These are phyloP conservation scores for Cotesia typhae DNA, from an alignment of 1,140 invertebrate genomes.

Conservation along the genomic window DNA sequence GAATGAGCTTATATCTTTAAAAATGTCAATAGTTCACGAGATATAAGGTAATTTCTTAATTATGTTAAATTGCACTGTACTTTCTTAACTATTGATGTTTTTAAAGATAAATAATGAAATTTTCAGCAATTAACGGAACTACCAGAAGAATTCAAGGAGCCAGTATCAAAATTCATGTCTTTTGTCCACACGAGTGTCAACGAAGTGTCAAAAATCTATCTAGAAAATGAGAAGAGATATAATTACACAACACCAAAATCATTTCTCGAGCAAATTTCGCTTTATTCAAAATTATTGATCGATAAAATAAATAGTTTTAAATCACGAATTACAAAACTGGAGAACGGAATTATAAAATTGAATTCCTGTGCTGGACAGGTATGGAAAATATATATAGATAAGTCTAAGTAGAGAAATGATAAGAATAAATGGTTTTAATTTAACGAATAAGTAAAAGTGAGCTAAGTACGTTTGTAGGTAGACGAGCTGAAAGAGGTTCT, in stretches of 20 bases:
- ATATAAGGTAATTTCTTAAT: no score
- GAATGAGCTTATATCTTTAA: no score
- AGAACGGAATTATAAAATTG: conserved; percentile 89
- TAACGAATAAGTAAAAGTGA: neutral
- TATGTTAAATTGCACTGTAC: no score
- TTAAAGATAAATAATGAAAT: conserved; percentile 10
- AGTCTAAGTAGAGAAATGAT: conserved; percentile 44
- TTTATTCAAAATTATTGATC: conserved; percentile 84
- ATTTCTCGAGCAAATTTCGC: conserved; percentile 91
- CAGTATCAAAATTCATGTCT: conserved; percentile 89
- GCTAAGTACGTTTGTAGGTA: conserved; percentile 61
- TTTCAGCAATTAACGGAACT: conserved; percentile 52
- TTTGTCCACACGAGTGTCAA: conserved; percentile 90
- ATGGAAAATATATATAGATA: neutral
- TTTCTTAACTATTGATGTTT: no score
- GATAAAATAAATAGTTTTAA: conserved; percentile 82
- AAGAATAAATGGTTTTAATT: conserved; percentile 31
- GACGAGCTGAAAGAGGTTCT: conserved; percentile 79
- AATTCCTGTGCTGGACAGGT: conserved; percentile 84
- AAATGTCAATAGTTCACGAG: no score
- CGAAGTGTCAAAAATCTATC: conserved; percentile 82
- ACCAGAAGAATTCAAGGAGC: conserved; percentile 44
- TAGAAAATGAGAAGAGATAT: conserved; percentile 87
- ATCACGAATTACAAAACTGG: conserved; percentile 80
- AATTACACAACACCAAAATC: conserved; percentile 97